Percentiles rank a stretch among this genome's conserved stretches.
phyloP scores from a whole-genome alignment of 2,888 invertebrate genomes.

The Tenthredo distinguenda region DNA sequence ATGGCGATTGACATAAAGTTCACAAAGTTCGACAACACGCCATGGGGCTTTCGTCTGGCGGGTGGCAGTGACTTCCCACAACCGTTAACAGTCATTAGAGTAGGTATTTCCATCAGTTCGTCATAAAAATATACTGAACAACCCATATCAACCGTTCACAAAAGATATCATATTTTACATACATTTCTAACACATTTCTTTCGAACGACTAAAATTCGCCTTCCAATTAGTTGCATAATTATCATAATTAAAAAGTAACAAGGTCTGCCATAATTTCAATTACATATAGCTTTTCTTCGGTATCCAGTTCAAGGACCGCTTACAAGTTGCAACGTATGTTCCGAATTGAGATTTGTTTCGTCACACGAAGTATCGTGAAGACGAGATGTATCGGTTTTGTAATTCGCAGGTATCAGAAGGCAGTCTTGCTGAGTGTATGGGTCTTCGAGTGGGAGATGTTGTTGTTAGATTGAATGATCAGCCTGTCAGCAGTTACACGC shows the following conservation, averaged over 20 bases:
- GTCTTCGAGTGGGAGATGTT: slow-evolving; percentile 91
- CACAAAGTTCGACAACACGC: slow-evolving; percentile 82
- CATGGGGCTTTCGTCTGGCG: slow-evolving; percentile 89
- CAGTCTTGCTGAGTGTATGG: slow-evolving; percentile 90
- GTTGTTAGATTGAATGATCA: slow-evolving; percentile 88
- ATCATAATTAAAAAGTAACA: not conserved
- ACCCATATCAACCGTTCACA: not conserved
- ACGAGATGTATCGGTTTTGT: slow-evolving; percentile 40
- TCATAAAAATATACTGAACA: not conserved
- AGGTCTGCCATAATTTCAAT: not conserved
- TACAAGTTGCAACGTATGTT: slow-evolving; percentile 13
- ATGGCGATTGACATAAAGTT: slow-evolving; percentile 86
- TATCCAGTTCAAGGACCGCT: slow-evolving; percentile 34
- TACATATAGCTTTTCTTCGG: slow-evolving; percentile 27
- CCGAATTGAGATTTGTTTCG: slow-evolving; percentile 20
- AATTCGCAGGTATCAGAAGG: slow-evolving; percentile 86
- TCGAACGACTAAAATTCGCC: not conserved
- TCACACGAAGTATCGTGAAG: not conserved
- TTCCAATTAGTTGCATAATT: not conserved
- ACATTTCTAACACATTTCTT: not conserved
- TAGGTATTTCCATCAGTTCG: slow-evolving; percentile 73
- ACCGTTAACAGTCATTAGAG: slow-evolving; percentile 88
- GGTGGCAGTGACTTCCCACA: slow-evolving; percentile 88
- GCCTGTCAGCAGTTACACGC: slow-evolving; percentile 85
- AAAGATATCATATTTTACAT: not conserved